A percentile compares a stretch with the other conserved stretches of the same genome.
phyloP scores from a whole-genome alignment of 2,888 invertebrate species.

The Psylliodes chrysocephalus region DNA sequence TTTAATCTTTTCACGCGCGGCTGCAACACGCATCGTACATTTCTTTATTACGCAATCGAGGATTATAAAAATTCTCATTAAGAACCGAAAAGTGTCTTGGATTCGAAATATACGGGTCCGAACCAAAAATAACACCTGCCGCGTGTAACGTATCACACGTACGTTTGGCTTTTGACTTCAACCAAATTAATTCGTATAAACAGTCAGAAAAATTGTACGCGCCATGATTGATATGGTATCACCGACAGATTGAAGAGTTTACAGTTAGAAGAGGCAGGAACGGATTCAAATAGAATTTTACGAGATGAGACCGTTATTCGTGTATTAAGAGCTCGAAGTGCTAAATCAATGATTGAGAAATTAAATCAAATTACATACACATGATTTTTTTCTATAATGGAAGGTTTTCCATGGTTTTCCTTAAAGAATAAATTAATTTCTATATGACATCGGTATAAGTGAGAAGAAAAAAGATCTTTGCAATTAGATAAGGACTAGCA shows the following conservation, averaged over 20 bases:
- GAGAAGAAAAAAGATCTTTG: too few species aligned
- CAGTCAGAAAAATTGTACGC: constrained; percentile 24
- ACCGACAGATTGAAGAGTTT: constrained; percentile 16
- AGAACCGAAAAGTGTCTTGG: constrained; percentile 2
- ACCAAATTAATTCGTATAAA: constrained; percentile 27
- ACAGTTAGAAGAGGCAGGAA: constrained; percentile 8
- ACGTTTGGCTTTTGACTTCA: constrained; percentile 18
- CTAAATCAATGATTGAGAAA: too few species aligned
- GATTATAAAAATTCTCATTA: constrained; percentile 19
- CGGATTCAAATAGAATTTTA: background rate
- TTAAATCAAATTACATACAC: too few species aligned
- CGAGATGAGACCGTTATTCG: too few species aligned
- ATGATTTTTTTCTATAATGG: too few species aligned
- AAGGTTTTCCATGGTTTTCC: too few species aligned
- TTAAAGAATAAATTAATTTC: too few species aligned
- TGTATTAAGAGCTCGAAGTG: too few species aligned
- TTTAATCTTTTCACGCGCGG: constrained; percentile 9
- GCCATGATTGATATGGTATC: constrained; percentile 22
- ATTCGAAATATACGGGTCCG: constrained; percentile 9
- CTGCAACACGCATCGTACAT: background rate
- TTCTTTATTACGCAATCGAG: constrained; percentile 3
- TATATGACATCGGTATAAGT: too few species aligned
- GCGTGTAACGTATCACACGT: constrained; percentile 22
- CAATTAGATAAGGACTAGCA: too few species aligned
- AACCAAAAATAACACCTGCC: constrained; percentile 29